Percentiles rank a stretch among this genome's conserved stretches.
Conservation (phyloP, 2,113 vertebrate species). For the Proteles cristata region DNA sequence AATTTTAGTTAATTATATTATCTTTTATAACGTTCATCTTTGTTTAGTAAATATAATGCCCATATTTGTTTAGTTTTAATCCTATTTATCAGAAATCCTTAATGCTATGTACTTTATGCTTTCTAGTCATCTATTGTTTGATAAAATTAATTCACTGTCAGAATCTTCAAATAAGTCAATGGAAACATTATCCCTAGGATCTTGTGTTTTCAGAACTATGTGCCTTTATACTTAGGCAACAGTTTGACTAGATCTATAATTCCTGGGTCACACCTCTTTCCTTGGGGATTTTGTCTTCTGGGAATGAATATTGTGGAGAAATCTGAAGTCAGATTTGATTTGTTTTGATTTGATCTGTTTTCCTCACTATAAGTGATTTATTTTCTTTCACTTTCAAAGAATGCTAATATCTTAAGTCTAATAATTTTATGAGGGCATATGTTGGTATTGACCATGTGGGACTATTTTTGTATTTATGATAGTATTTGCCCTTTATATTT, state of each 20-base stretch:
- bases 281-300: neutral
- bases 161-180: slow-evolving; percentile 1
- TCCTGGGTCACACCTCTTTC: neutral
- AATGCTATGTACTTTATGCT: neutral
- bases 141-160: neutral
- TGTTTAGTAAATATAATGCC: neutral
- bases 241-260: neutral
- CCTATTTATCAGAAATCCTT: neutral
- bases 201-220: neutral
- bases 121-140: neutral
- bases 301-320: neutral
- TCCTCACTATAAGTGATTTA: neutral
- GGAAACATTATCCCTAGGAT: neutral
- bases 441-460: neutral
- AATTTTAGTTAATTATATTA: neutral
- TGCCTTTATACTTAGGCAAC: neutral
- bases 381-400: neutral
- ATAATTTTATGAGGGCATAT: neutral
- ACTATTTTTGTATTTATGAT: neutral
- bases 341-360: neutral
- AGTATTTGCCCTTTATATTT: neutral
- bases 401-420: neutral
- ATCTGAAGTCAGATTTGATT: neutral
- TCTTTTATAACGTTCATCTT: slow-evolving; percentile 12
- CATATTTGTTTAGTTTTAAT: neutral